These are phyloP conservation scores for Sandelia bainsii DNA, from an alignment of 2,797 vertebrate genomes.

Conservation along the genomic window DNA sequence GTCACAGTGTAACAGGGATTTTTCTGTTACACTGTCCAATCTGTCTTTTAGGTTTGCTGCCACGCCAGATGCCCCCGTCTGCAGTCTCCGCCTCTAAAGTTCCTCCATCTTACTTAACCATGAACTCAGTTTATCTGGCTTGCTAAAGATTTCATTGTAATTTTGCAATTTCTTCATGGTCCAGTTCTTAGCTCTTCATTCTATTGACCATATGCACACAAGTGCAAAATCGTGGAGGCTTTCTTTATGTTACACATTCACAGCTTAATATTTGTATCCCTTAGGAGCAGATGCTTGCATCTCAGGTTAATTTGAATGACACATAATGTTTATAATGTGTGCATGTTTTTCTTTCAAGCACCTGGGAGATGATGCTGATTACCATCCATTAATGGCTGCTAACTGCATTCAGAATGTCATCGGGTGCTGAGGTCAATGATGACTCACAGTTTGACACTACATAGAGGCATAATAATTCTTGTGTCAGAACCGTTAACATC, in stretches of 20 bases:
- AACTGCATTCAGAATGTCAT: constrained; percentile 46
- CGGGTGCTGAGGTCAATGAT: constrained; percentile 40
- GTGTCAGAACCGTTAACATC: not conserved
- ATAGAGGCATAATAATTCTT: not conserved
- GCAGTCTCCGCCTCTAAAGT: constrained; percentile 2
- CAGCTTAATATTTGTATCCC: not conserved
- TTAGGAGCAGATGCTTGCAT: not conserved
- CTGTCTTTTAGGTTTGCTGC: constrained; percentile 40
- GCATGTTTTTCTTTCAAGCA: constrained; percentile 21
- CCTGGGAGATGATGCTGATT: not conserved
- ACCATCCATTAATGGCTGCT: constrained; percentile 18
- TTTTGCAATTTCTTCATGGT: constrained; percentile 1
- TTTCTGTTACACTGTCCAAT: too few relatives aligned
- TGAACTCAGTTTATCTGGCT: not conserved
- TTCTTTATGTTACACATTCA: not conserved
- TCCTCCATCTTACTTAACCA: constrained; percentile 28
- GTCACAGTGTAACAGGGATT: constrained; percentile 27
- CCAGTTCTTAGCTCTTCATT: not conserved
- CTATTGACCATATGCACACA: not conserved
- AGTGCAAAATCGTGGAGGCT: not conserved
- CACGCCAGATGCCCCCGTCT: constrained; percentile 43
- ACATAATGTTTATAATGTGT: not conserved
- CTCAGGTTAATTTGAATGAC: not conserved
- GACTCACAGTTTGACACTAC: constrained; percentile 61
- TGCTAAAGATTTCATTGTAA: constrained; percentile 1